Percentiles rank a stretch among this genome's conserved stretches.
Conservation (phyloP, 2,797 vertebrate species). For the Balearica regulorum region DNA sequence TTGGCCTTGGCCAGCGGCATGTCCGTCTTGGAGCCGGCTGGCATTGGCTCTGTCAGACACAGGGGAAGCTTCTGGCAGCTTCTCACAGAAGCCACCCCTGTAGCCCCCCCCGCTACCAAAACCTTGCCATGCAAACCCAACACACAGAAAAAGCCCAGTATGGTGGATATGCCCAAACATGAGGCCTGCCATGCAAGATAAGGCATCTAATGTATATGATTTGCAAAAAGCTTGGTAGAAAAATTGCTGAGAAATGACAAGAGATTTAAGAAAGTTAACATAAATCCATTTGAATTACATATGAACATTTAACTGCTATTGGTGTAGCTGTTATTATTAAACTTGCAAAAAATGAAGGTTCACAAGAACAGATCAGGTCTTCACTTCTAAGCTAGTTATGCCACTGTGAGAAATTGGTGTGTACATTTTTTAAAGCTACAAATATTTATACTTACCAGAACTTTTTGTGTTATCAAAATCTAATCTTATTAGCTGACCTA, state of each 20-base stretch:
- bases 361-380: neutral
- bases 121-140: too few relatives aligned
- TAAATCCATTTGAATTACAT: neutral
- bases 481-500: neutral
- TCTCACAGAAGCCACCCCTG: too few relatives aligned
- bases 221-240: neutral
- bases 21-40: too few relatives aligned
- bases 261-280: neutral
- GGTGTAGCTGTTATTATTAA: neutral
- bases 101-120: too few relatives aligned
- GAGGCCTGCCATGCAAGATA: neutral
- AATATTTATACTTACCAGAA: neutral
- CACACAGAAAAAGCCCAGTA: neutral
- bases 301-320: neutral
- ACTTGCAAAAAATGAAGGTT: neutral
- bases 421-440: neutral
- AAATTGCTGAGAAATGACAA: neutral
- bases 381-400: neutral
- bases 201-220: neutral
- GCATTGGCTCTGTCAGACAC: too few relatives aligned
- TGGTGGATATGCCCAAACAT: neutral
- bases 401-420: neutral
- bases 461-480: neutral
- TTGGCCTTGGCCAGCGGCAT: too few relatives aligned
- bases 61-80: too few relatives aligned